Percentiles rank a stretch among this genome's conserved stretches.
These are phyloP conservation scores for Zapus hudsonius DNA, from an alignment of 2,113 vertebrate species.

Conservation along the genomic window DNA sequence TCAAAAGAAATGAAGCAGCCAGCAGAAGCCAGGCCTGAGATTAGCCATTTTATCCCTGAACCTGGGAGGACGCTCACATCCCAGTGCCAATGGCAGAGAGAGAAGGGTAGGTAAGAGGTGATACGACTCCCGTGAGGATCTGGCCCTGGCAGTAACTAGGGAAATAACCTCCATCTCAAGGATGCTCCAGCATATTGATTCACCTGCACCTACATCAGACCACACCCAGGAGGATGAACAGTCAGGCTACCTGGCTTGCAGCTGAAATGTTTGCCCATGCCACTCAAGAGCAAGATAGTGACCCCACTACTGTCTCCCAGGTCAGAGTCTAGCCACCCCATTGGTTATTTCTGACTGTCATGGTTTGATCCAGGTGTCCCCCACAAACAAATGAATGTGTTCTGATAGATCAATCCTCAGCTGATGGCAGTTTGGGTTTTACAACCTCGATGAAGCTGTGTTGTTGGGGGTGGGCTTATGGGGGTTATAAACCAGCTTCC, in stretches of 20 bases:
- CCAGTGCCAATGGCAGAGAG: background rate
- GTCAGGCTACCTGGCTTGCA: rapidly evolving
- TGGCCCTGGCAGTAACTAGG: background rate
- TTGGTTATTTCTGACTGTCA: background rate
- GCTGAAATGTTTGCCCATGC: too few relatives aligned
- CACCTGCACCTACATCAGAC: background rate
- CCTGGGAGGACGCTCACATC: too few relatives aligned
- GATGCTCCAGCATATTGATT: background rate
- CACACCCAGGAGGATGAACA: rapidly evolving
- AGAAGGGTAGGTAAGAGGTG: rapidly evolving
- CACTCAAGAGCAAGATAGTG: background rate
- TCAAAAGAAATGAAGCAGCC: background rate
- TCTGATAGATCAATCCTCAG: too few relatives aligned
- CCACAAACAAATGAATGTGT: too few relatives aligned
- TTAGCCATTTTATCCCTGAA: background rate
- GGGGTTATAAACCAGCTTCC: too few relatives aligned
- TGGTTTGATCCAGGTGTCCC: too few relatives aligned
- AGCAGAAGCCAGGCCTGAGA: background rate
- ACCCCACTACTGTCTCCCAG: background rate
- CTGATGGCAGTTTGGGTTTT: too few relatives aligned
- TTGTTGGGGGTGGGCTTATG: too few relatives aligned
- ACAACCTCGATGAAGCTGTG: too few relatives aligned
- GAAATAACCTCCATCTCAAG: background rate
- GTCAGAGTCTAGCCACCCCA: rapidly evolving
- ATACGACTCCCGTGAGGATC: background rate